Base-by-base conservation (phyloP, 2,888 invertebrate genomes). In the Microplitis manilae region DNA sequence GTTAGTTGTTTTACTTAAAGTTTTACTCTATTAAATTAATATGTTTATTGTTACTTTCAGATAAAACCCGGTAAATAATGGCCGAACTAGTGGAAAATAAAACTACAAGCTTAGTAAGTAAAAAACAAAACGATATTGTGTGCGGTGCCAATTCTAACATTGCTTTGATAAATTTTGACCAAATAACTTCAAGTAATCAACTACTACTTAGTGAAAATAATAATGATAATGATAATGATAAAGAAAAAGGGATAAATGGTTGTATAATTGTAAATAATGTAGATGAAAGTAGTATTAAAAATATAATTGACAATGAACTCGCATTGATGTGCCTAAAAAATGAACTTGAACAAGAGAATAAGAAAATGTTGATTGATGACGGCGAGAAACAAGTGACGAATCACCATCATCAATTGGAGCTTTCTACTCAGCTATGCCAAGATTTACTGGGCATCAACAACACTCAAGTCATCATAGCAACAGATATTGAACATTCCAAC, bases 101-200 rank as follows among this genome's bases (percentile, higher is more conserved):
- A 81, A 87, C 90, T 78, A 85, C 86, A 83, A 88, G 87, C 81
- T 87, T 88, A 87, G 89, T 89, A 89, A 90, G 86, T 87, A 89
- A 86, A 83, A 86, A 81, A 81, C 87, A 84, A 81, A 84, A 81
- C 83, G 86, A 84, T 84, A 86, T 86, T 80, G 89, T 88, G 86
- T 90, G 90, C 86, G 83, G 86, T 87, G 87, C 89, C 84, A 87
- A 86, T 79, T 89, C 90, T 89, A 90, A 90, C 89, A 90, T 89
- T 84, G 89, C 89, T 87, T 87, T 90, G 88, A 89, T 89, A 85
- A 89, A 89, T 83, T 84, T 88, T 86, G 89, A 88, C 84, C 87
- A 86, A 83, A 83, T 88, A 86, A 87, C 87, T 84, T 81, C 88
- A 84, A 87, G 86, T 86, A 89, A 89, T 87, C 87, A 87, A 77